Evolutionary conservation across 1,140 invertebrate species (phyloP).

Genomic region (Eubasilissa regina): DNA sequence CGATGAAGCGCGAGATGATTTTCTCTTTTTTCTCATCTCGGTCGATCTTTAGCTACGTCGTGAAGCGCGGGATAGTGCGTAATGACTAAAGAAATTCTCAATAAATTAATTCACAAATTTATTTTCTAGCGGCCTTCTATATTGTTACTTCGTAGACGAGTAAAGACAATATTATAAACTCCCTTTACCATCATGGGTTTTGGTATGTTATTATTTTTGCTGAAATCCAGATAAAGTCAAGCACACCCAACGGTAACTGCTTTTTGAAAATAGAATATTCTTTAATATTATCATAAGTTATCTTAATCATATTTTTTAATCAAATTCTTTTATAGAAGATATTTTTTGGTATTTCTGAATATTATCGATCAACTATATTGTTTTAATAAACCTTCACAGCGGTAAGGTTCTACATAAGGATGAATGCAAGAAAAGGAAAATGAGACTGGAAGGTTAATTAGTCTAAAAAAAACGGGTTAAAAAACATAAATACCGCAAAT

Average conservation of each 20-base stretch:
- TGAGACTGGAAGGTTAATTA: too few species aligned
- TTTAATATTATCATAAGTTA: too few species aligned
- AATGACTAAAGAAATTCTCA: conserved; percentile 16
- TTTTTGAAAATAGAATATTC: conserved; percentile 8
- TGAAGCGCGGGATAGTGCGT: conserved; percentile 1
- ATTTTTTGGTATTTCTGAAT: too few species aligned
- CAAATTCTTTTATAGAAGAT: neutral
- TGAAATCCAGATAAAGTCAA: neutral
- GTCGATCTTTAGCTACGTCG: neutral
- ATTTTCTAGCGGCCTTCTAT: conserved; percentile 11
- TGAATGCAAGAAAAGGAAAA: too few species aligned
- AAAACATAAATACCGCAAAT: too few species aligned
- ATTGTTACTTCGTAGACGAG: neutral
- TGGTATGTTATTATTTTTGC: conserved; percentile 8
- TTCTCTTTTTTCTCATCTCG: neutral
- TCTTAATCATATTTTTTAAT: neutral
- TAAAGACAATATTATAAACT: conserved; percentile 22
- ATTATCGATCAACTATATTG: too few species aligned
- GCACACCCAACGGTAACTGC: neutral
- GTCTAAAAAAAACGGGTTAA: too few species aligned
- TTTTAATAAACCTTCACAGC: too few species aligned
- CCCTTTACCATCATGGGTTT: neutral
- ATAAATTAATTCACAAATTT: conserved; percentile 11
- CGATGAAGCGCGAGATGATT: neutral
- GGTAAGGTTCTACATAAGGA: too few species aligned